Base-by-base conservation (phyloP, 2,888 invertebrate species). In the Noctua comes region DNA sequence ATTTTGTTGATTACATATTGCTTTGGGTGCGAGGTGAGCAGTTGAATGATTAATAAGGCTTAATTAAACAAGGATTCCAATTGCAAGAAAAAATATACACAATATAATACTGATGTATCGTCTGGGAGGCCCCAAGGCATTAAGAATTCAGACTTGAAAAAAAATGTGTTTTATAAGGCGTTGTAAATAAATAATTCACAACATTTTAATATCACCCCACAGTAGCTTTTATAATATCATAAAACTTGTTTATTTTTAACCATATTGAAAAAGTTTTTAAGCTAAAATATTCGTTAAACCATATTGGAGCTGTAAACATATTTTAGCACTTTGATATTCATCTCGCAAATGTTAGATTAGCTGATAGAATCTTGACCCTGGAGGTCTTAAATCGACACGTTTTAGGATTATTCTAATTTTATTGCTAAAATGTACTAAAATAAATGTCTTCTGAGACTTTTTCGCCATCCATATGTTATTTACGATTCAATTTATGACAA, bases 341-440 rank as follows among this genome's bases (percentile, higher is more conserved):
- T 79, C 70, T 82, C 36, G 75, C 77, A 77, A 83, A 79, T 78
- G 18, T 78, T 69, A 77, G 73, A 82, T 86, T 76, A 76, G 74
- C 31, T 43, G 70, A 76, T 78, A 74, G 73, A 79, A 66, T 77
- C 68, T 80, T 86, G 86, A 86, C 86, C 82, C 83, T 86, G 77
- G 40, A 68, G 77, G 68, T 77, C 69, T 76, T 77, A 85, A 83
- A 86, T 73, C 86, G 48, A 76, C 76, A 68, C 54, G 77, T 82
- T 85, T 80, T 80, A 11, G 82, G 82, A 88, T 88, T 88, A 88
- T 86, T 82, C 77, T 84, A 88, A 87, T 88, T 84, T 84, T 83
- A 87, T 87, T 75, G 80, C 78, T 27, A 76, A 79, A 80, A 74
- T 81, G 66, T 81, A 86, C 73, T 70, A 82, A 83, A 83, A 82